Conservation (phyloP, 2,888 invertebrate species). For the Caenorhabditis parvicauda region DNA sequence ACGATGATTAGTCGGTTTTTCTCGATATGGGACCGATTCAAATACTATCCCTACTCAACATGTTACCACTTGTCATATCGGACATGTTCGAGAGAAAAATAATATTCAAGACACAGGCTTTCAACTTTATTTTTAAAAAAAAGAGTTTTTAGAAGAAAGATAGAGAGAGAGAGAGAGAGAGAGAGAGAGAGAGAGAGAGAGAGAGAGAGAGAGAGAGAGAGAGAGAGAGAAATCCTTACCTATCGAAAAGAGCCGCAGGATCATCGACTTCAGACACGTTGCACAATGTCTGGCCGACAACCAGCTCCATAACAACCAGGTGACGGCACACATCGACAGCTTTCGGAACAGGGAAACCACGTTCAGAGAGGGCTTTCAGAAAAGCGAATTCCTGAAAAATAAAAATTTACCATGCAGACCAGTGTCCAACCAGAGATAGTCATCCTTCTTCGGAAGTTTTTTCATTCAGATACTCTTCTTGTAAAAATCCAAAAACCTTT, state of each 20-base stretch:
- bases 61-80: background rate
- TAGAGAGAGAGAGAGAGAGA: too few species aligned
- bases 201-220: too few species aligned
- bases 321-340: constrained; percentile 90
- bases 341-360: constrained; percentile 89
- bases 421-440: background rate
- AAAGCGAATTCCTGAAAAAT: constrained; percentile 79
- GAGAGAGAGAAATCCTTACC: too few species aligned
- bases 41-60: too few species aligned
- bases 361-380: constrained; percentile 75
- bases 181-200: too few species aligned
- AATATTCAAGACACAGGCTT: background rate
- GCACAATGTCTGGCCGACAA: constrained; percentile 69
- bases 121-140: background rate
- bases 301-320: constrained; percentile 91
- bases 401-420: background rate
- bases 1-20: too few species aligned
- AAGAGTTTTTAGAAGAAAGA: too few species aligned
- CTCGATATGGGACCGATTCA: too few species aligned
- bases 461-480: too few species aligned
- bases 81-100: background rate
- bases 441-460: background rate
- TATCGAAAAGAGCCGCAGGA: constrained; percentile 75
- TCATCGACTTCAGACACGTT: constrained; percentile 48
- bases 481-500: too few species aligned